Base-by-base conservation (phyloP, 2,113 vertebrate species). In the Morone saxatilis region DNA sequence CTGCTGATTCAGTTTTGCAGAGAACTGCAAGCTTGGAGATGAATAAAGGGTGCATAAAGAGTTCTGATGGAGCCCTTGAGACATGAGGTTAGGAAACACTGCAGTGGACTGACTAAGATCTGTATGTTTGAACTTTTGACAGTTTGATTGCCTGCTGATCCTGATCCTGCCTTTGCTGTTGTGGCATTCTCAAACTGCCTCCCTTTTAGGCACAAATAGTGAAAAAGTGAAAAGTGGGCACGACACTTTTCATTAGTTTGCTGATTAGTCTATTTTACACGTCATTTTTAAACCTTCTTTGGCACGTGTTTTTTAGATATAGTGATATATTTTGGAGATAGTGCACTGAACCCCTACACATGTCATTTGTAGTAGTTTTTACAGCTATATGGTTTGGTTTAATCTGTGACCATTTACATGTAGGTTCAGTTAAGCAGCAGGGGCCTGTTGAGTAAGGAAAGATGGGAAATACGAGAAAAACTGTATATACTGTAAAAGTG, bases 391-490 rank as follows among this genome's bases (percentile, higher is more conserved):
- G 80, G 63, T 79, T 79, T 45, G 53, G 71, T 70, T 83, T 70
- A 22, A 73, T 66, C 78, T 90, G 82, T 90, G 56, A 84, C 60
- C 59, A 45, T 90, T 91, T 90, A 61, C 61, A 63, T 73, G 51
- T n/a, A 80, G 31, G 10, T 84, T 71, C 62, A 84, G 68, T 81
- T 80, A 87, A 83, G 78, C 74, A 78, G 68, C 76, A 48, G 47
- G 87, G 66, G 76, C 50, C 63, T 89, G 85, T 89, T 87, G 73
- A 87, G 63, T 85, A 50, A 70, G 45, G 20, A 4, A 41, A 47
- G 41, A 87, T 82, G 71, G 51, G 80, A 61, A 78, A 81, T 78
- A 50, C 62, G 53, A 50, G 71, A 67, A 85, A 81, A 43, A 41
- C 69, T 19, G 25, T 54, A 36, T n/a, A 80, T 48, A 54, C 66